A percentile compares a stretch with the other conserved stretches of the same genome.
phyloP scores from a whole-genome alignment of 2,888 invertebrate species.

The Fragum whitleyi region DNA sequence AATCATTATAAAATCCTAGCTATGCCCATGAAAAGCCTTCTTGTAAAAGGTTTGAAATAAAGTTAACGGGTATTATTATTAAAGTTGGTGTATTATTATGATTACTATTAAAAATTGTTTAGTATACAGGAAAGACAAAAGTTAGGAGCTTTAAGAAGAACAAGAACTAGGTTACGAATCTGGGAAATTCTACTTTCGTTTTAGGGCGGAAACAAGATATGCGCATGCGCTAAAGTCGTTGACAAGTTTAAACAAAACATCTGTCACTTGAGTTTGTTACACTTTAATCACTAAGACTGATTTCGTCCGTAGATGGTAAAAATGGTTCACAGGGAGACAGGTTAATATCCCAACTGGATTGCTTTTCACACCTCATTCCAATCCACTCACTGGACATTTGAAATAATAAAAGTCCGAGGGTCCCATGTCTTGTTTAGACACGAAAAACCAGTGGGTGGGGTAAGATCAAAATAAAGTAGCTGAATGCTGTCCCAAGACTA shows the following conservation, averaged over 20 bases:
- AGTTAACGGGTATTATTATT: too few relatives aligned
- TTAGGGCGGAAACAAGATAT: constrained; percentile 11
- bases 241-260: constrained; percentile 56
- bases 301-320: neutral
- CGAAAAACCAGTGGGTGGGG: constrained; percentile 22
- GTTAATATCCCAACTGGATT: neutral
- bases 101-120: too few relatives aligned
- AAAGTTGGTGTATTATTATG: too few relatives aligned
- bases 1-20: too few relatives aligned
- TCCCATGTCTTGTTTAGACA: constrained; percentile 30
- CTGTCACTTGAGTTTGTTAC: neutral
- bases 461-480: too few relatives aligned
- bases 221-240: constrained; percentile 65
- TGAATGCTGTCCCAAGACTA: too few relatives aligned
- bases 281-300: neutral
- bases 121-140: too few relatives aligned
- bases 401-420: neutral
- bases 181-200: constrained; percentile 40
- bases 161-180: too few relatives aligned
- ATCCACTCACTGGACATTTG: neutral
- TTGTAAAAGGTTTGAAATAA: too few relatives aligned
- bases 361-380: neutral
- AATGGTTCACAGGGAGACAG: neutral
- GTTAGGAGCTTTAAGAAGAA: too few relatives aligned
- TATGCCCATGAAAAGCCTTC: too few relatives aligned